phyloP scores from a whole-genome alignment of 2,888 invertebrate genomes.

The Drosophila kokeensis region DNA sequence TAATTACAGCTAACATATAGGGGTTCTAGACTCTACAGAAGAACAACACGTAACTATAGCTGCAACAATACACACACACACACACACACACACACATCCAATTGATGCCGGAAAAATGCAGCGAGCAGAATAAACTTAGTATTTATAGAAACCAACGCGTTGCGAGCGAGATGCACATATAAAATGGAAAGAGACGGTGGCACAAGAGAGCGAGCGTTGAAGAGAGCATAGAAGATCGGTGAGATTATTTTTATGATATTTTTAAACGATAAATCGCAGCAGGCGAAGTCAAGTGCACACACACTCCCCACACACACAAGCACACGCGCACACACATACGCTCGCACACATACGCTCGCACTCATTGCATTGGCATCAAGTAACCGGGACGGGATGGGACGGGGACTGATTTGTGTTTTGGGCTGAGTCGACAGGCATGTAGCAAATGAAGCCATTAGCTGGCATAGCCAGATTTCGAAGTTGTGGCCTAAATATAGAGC shows the following conservation, averaged over 20 bases:
- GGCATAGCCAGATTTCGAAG: slow-evolving; percentile 41
- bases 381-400: slow-evolving; percentile 49
- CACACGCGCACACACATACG: neutral
- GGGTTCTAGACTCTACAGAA: slow-evolving; percentile 1
- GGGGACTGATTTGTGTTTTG: slow-evolving; percentile 10
- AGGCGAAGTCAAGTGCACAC: slow-evolving; percentile 76
- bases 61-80: slow-evolving; percentile 42
- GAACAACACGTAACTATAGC: slow-evolving; percentile 66
- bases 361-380: slow-evolving; percentile 71
- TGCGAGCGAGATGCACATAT: slow-evolving; percentile 38
- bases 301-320: slow-evolving; percentile 27
- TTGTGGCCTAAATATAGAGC: slow-evolving; percentile 67
- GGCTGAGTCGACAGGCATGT: slow-evolving; percentile 18
- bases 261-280: slow-evolving; percentile 73
- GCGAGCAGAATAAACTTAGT: slow-evolving; percentile 30
- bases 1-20: slow-evolving; percentile 47
- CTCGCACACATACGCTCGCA: neutral
- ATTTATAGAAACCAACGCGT: slow-evolving; percentile 74
- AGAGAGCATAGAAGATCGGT: slow-evolving; percentile 17
- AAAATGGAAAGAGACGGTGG: slow-evolving; percentile 25
- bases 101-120: slow-evolving; percentile 53
- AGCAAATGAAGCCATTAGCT: slow-evolving; percentile 73
- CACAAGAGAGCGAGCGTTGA: slow-evolving; percentile 18
- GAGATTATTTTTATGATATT: slow-evolving; percentile 69
- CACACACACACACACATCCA: slow-evolving; percentile 8